A percentile compares a stretch with the other conserved stretches of the same genome.
phyloP scores from a whole-genome alignment of 1,140 invertebrate genomes.

The Eupristina koningsbergeri region DNA sequence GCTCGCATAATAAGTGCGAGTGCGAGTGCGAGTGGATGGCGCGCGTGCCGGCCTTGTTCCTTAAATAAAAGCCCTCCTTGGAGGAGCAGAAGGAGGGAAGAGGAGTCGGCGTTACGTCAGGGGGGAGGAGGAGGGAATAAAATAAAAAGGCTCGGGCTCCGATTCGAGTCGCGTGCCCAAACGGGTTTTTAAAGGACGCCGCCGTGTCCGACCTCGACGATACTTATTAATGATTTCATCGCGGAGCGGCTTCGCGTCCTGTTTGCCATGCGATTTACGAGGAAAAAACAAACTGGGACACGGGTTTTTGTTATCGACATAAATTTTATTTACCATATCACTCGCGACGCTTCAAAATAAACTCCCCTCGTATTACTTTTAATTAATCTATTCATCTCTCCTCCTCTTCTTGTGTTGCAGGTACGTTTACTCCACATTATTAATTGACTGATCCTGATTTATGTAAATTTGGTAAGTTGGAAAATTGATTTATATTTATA shows the following conservation, averaged over 20 bases:
- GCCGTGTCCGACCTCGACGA: not conserved
- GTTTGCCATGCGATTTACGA: constrained; percentile 45
- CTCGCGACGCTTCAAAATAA: not conserved
- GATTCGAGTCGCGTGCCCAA: constrained; percentile 57
- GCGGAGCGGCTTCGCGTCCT: constrained; percentile 18
- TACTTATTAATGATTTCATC: constrained; percentile 49
- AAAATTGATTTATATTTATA: constrained; percentile 40
- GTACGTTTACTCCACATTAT: constrained; percentile 28
- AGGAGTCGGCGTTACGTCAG: not conserved
- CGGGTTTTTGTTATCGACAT: constrained; percentile 25
- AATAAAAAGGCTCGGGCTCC: not conserved
- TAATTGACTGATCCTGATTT: constrained; percentile 31
- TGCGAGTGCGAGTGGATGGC: not conserved
- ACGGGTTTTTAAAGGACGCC: constrained; percentile 56
- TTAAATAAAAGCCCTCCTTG: constrained; percentile 55
- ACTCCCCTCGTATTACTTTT: not conserved
- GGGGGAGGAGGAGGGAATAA: not conserved
- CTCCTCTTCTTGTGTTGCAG: constrained; percentile 33
- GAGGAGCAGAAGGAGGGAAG: constrained; percentile 14
- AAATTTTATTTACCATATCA: constrained; percentile 11
- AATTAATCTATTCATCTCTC: constrained; percentile 15
- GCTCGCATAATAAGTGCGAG: constrained; percentile 58
- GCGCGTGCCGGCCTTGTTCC: constrained; percentile 55
- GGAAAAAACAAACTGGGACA: constrained; percentile 43
- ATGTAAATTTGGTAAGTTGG: constrained; percentile 43